These are phyloP conservation scores for Pyrrhura leucotis DNA, from an alignment of 2,797 vertebrate species.

Conservation along the genomic window DNA sequence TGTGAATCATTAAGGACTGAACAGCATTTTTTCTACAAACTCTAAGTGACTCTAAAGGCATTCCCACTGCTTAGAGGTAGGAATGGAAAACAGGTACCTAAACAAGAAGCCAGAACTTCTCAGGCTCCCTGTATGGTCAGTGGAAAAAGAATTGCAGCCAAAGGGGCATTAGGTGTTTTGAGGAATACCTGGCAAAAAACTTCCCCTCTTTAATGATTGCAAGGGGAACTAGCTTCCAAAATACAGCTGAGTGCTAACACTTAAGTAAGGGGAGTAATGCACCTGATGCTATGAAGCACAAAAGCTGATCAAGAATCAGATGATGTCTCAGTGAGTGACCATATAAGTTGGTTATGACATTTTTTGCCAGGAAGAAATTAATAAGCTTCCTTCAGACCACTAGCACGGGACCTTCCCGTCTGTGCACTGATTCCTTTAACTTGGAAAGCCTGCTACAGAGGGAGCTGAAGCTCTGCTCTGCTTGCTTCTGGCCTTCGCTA, in stretches of 20 bases:
- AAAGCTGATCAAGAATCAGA: not conserved
- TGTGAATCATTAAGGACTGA: not conserved
- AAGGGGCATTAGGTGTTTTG: not conserved
- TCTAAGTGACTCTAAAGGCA: not conserved
- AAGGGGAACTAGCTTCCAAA: not conserved
- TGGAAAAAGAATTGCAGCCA: not conserved
- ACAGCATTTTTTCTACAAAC: not conserved
- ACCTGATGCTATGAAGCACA: not conserved
- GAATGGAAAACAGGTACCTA: not conserved
- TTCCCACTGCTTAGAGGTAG: not conserved
- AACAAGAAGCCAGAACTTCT: not conserved
- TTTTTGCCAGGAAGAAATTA: not conserved
- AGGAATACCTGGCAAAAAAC: not conserved
- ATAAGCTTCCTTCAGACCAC: not conserved
- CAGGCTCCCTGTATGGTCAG: not conserved
- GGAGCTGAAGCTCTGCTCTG: not conserved
- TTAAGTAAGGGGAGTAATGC: not conserved
- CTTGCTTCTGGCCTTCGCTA: not conserved
- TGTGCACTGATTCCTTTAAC: not conserved
- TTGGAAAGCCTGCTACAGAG: not conserved
- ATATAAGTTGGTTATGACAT: not conserved
- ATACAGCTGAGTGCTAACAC: not conserved
- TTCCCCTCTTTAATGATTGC: not conserved
- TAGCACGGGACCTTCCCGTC: not conserved
- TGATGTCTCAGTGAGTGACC: not conserved